A percentile compares a stretch with the other conserved stretches of the same genome.
Conservation (phyloP, 2,113 vertebrate genomes). For the Apteryx owenii region DNA sequence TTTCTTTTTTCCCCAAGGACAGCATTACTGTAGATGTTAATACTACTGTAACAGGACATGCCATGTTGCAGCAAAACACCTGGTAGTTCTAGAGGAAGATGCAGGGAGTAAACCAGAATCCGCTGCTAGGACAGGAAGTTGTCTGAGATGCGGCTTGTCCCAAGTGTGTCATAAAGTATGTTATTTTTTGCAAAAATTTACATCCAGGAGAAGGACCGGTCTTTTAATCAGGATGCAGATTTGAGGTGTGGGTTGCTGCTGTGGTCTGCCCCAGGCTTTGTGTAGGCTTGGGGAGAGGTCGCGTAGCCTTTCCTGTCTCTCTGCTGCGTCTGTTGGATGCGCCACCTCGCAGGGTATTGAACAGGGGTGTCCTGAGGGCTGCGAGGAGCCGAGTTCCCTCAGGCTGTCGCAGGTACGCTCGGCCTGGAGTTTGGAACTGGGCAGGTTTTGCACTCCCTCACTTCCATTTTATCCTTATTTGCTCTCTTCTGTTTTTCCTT, state of each 20-base stretch:
- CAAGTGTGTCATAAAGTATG: neutral
- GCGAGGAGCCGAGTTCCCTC: neutral
- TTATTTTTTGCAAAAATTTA: neutral
- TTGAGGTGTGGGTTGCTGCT: neutral
- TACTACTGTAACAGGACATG: neutral
- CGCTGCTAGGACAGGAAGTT: neutral
- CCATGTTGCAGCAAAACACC: neutral
- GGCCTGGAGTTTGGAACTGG: neutral
- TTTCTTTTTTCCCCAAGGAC: neutral
- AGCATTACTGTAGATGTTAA: neutral
- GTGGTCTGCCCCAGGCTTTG: neutral
- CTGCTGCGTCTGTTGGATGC: neutral
- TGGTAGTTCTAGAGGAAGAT: neutral
- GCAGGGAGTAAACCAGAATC: neutral
- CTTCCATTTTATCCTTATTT: neutral
- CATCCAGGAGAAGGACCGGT: neutral
- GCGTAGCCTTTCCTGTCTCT: neutral
- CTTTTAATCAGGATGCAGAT: accelerated
- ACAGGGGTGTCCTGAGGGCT: neutral
- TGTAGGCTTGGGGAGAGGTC: neutral
- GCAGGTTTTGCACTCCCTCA: neutral
- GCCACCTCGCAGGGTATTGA: accelerated
- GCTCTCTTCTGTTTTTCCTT: neutral
- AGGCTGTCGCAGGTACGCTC: neutral
- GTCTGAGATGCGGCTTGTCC: neutral